Evolutionary conservation across 2,113 vertebrate genomes (phyloP).

Genomic region (Tetrax tetrax): DNA sequence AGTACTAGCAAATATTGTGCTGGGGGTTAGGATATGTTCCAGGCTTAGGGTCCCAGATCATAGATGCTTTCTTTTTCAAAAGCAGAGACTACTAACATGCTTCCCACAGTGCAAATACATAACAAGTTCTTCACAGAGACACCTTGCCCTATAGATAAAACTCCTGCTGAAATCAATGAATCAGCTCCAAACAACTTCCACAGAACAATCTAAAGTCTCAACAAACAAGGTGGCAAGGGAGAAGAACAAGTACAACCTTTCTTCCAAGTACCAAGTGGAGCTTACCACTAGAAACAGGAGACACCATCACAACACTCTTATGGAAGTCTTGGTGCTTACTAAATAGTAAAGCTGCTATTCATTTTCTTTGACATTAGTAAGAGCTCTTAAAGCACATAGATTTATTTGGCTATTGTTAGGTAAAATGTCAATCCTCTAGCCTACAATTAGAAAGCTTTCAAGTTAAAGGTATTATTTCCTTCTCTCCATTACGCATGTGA

Average conservation of each 20-base stretch:
- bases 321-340: neutral
- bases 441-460: conserved; percentile 27
- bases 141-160: neutral
- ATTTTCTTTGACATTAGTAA: neutral
- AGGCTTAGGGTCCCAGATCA: neutral
- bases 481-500: neutral
- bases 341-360: neutral
- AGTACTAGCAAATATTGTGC: neutral
- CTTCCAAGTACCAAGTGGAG: neutral
- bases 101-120: neutral
- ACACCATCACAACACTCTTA: neutral
- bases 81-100: neutral
- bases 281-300: neutral
- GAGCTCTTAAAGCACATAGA: neutral
- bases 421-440: neutral
- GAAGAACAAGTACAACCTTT: neutral
- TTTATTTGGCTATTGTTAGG: neutral
- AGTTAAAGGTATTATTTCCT: neutral
- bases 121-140: neutral
- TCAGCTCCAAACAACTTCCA: neutral
- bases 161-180: neutral
- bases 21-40: neutral
- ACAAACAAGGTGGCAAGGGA: neutral
- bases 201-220: neutral
- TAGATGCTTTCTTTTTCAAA: neutral